These are phyloP conservation scores for Silurus aristotelis DNA, from an alignment of 2,797 vertebrate species.

Conservation along the genomic window DNA sequence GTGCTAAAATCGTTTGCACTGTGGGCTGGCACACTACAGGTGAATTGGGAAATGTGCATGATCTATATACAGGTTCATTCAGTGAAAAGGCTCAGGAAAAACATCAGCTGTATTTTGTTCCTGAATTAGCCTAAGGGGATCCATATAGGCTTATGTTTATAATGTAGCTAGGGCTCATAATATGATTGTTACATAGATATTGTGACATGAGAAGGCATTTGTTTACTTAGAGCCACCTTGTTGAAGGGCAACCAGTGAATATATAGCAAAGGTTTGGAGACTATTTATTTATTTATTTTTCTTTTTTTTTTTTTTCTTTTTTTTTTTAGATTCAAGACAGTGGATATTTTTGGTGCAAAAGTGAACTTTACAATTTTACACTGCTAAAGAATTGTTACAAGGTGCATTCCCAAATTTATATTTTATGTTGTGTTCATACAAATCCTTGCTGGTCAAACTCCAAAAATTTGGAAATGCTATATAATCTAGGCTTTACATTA, in stretches of 20 bases:
- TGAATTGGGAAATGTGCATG: constrained; percentile 45
- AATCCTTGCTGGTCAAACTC: not conserved
- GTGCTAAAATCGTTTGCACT: constrained; percentile 61
- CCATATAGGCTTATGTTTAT: constrained; percentile 38
- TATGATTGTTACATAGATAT: constrained; percentile 44
- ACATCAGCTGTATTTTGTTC: constrained; percentile 37
- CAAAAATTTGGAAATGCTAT: not conserved
- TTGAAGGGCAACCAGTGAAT: constrained; percentile 30
- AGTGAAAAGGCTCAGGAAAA: constrained; percentile 39
- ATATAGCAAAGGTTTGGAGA: not conserved
- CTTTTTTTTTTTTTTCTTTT: not conserved
- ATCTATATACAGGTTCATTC: constrained; percentile 54
- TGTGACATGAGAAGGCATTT: constrained; percentile 21
- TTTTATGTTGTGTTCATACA: not conserved
- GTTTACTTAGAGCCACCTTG: constrained; percentile 46
- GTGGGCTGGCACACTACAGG: constrained; percentile 55
- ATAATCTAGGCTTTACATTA: not conserved
- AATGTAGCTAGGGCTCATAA: constrained; percentile 45
- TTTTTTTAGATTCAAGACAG: not conserved
- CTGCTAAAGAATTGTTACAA: not conserved
- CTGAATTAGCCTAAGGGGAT: constrained; percentile 33
- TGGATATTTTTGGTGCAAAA: not conserved
- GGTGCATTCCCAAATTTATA: not conserved
- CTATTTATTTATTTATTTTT: not conserved
- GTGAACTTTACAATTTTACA: not conserved